Percentiles rank a stretch among this genome's conserved stretches.
Evolutionary conservation across 2,113 vertebrate species (phyloP).

Genomic region (Cygnus atratus): DNA sequence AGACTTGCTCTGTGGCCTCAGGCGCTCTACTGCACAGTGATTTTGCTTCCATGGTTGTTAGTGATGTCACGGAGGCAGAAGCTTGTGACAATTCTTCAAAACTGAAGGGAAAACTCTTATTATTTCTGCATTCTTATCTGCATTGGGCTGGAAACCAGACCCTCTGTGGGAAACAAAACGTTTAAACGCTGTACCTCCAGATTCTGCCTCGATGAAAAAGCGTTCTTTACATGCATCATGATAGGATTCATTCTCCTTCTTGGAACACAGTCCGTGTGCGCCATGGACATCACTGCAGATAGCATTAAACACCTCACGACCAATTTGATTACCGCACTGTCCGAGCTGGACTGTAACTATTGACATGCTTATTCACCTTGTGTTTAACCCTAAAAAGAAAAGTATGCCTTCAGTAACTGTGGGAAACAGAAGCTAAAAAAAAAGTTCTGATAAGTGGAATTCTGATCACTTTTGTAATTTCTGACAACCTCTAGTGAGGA

Average conservation of each 20-base stretch:
- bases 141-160: not conserved
- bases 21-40: no score
- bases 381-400: not conserved
- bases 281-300: conserved; percentile 77
- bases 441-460: not conserved
- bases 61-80: not conserved
- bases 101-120: not conserved
- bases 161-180: not conserved
- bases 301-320: conserved; percentile 84
- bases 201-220: conserved; percentile 82
- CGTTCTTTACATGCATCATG: conserved; percentile 77
- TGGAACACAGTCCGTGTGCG: conserved; percentile 68
- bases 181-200: conserved; percentile 75
- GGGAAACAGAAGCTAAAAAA: rapidly evolving
- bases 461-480: not conserved
- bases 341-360: conserved; percentile 91
- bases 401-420: not conserved
- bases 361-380: conserved; percentile 78
- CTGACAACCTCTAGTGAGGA: not conserved
- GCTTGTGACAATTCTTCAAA: not conserved
- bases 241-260: conserved; percentile 78
- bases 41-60: not conserved
- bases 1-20: not conserved
- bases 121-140: not conserved
- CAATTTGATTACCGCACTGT: conserved; percentile 96